Percentiles rank a stretch among this genome's conserved stretches.
These are phyloP conservation scores for Allolobophora icterica DNA, from an alignment of 2,888 invertebrate species.

Conservation along the genomic window DNA sequence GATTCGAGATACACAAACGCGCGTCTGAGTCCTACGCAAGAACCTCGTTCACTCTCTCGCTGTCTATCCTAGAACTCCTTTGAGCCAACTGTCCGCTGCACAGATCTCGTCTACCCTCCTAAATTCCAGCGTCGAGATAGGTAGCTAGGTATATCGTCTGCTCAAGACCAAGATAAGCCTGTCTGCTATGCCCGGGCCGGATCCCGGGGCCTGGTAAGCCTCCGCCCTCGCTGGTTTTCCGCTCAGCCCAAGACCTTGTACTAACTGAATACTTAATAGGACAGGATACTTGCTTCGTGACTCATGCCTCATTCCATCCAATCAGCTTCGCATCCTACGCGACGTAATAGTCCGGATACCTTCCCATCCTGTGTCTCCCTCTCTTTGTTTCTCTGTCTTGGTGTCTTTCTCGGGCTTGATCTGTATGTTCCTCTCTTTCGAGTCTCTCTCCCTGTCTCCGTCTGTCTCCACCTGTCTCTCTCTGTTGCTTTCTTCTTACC, in stretches of 20 bases:
- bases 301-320: background rate
- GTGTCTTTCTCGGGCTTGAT: background rate
- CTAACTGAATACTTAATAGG: background rate
- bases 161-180: background rate
- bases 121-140: background rate
- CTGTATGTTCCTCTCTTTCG: background rate
- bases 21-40: background rate
- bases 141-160: background rate
- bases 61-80: conserved; percentile 1
- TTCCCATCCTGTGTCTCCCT: background rate
- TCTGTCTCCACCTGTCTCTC: background rate
- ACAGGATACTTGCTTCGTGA: conserved; percentile 22
- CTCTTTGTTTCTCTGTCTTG: background rate
- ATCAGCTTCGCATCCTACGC: background rate
- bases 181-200: background rate
- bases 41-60: background rate
- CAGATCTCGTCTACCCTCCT: background rate
- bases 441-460: background rate
- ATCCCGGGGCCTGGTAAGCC: background rate
- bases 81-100: background rate
- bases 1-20: background rate
- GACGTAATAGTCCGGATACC: background rate
- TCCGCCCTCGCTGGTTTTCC: background rate
- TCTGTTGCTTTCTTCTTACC: no score
- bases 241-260: background rate